Base-by-base conservation (phyloP, 2,797 vertebrate genomes). In the Gymnothorax reevesii region DNA sequence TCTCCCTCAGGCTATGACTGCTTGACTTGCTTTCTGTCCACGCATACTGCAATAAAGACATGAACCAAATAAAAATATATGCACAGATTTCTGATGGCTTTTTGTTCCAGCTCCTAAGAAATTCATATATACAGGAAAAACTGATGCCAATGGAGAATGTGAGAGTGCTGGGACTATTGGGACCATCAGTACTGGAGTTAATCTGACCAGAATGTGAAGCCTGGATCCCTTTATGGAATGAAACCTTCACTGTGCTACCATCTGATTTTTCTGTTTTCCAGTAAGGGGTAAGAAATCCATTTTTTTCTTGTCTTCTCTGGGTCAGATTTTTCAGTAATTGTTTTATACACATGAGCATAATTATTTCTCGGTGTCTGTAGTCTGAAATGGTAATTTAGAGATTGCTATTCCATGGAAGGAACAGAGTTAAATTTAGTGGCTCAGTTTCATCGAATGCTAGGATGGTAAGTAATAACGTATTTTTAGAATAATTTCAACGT, bases 151-250 rank as follows among this genome's bases (percentile, higher is more conserved):
- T 7, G 49, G 75, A 52, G 17, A 20, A 7, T 79, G 6, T 79
- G 15, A 79, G 42, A 4, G 49, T 79, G 12, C 33, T 54, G 52
- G 52, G 22, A 80, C 49, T 55, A 91, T 99, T 98, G 52, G 95
- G 93, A 80, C 97, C 98, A 90, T 98, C 99, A n/a, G 98, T 99
- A 89, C 98, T 79, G 69, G 59, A 75, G 84, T 75, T 60, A 59
- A 57, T 84, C 83, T 69, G 52, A 69, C 6, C 69, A 73, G 49
- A 59, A 57, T 20, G 57, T 79, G 49, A 75, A 75, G 55, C 75
- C 57, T 42, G 15, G 57, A 54, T 85, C 22, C 22, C 52, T 85
- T 55, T 79, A 17, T 5, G 33, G 20, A 73, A 87, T 90, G 83
- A 62, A 88, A 60, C 87, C 88, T 75, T 25, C 17, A 57, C 22